These are phyloP conservation scores for Pseudomyrmex dendroicus DNA, from an alignment of 1,140 invertebrate species.

Conservation along the genomic window DNA sequence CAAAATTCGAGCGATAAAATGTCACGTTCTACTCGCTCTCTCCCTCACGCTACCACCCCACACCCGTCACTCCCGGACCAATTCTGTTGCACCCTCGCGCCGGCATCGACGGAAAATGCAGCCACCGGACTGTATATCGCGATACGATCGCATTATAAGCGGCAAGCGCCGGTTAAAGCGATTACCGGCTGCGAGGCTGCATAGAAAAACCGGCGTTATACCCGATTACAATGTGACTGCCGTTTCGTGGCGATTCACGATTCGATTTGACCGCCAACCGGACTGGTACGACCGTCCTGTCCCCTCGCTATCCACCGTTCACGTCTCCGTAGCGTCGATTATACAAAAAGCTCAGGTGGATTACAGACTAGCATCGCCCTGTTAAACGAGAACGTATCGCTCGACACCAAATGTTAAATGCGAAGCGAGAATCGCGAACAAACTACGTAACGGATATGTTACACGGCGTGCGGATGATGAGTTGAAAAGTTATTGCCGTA, in stretches of 20 bases:
- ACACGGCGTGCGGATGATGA: neutral
- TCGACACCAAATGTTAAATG: constrained; percentile 29
- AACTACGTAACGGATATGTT: constrained; percentile 35
- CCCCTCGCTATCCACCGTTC: constrained; percentile 1
- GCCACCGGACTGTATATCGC: constrained; percentile 80
- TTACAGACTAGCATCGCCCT: constrained; percentile 78
- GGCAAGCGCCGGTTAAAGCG: constrained; percentile 82
- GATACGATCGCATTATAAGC: constrained; percentile 84
- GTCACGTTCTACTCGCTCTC: constrained; percentile 65
- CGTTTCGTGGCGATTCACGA: constrained; percentile 80
- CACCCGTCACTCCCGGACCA: constrained; percentile 12
- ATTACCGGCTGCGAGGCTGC: constrained; percentile 79
- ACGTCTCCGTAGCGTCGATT: constrained; percentile 74
- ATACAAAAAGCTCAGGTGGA: constrained; percentile 82
- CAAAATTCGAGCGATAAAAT: constrained; percentile 79
- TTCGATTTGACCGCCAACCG: constrained; percentile 62
- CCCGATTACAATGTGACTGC: constrained; percentile 83
- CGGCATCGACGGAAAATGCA: constrained; percentile 76
- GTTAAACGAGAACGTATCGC: constrained; percentile 74
- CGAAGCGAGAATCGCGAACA: neutral
- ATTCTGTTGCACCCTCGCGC: constrained; percentile 58
- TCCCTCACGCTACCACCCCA: constrained; percentile 29
- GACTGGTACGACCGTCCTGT: constrained; percentile 20
- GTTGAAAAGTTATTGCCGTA: constrained; percentile 22
- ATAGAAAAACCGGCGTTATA: constrained; percentile 80